Conservation (phyloP, 2,797 vertebrate genomes). For the Hafferia zeledoni region DNA sequence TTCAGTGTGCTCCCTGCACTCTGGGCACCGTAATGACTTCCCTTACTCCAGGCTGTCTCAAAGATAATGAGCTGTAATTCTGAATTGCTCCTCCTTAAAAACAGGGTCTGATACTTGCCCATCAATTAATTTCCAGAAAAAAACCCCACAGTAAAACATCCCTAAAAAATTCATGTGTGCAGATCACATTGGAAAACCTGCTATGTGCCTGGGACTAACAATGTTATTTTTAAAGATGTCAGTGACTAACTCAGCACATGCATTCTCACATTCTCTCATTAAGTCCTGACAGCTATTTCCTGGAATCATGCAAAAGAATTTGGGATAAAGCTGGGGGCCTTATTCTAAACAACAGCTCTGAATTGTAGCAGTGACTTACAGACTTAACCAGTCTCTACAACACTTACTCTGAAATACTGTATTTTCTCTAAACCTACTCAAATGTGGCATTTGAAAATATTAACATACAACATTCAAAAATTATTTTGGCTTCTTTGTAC, state of each 20-base stretch:
- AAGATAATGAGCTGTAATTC: not conserved
- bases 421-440: not conserved
- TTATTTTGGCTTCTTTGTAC: not conserved
- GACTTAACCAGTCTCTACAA: not conserved
- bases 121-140: not conserved
- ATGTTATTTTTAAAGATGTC: constrained; percentile 38
- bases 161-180: not conserved
- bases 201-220: not conserved
- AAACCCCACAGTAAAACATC: not conserved
- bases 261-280: constrained; percentile 43
- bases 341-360: not conserved
- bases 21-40: not conserved
- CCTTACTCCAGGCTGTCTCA: not conserved
- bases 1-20: not conserved
- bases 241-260: constrained; percentile 38
- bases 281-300: not conserved
- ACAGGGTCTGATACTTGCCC: not conserved
- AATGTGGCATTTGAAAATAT: not conserved
- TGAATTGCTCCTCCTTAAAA: not conserved
- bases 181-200: not conserved
- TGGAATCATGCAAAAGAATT: not conserved
- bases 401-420: not conserved
- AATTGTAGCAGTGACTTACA: not conserved
- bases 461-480: not conserved
- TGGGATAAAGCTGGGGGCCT: not conserved